Conservation (phyloP, 1,140 invertebrate species). For the Conus betulinus region DNA sequence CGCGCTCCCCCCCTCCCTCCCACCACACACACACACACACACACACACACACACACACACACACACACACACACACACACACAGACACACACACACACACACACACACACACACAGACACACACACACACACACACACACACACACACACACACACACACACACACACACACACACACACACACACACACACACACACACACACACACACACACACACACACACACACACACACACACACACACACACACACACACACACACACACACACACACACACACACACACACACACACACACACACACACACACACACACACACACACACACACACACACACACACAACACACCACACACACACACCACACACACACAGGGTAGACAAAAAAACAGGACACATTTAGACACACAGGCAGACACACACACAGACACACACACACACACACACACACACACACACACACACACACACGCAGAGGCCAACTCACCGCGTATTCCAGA, state of each 20-base stretch:
- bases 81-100: too few species aligned
- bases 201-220: too few species aligned
- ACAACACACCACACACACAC: too few species aligned
- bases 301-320: too few species aligned
- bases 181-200: too few species aligned
- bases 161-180: neutral
- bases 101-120: neutral
- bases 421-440: neutral
- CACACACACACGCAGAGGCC: neutral
- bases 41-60: too few species aligned
- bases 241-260: neutral
- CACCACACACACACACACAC: too few species aligned
- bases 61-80: too few species aligned
- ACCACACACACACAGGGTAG: too few species aligned
- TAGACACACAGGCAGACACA: neutral
- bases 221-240: neutral
- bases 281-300: neutral
- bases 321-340: too few species aligned
- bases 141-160: slow-evolving; percentile 6
- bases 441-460: slow-evolving; percentile 10
- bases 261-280: slow-evolving; percentile 10
- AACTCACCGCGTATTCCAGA: slow-evolving; percentile 5
- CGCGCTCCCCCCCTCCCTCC: too few species aligned
- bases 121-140: neutral
- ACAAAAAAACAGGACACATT: too few species aligned